Conservation (phyloP, 2,797 vertebrate species). For the Nannoperca obscura region DNA sequence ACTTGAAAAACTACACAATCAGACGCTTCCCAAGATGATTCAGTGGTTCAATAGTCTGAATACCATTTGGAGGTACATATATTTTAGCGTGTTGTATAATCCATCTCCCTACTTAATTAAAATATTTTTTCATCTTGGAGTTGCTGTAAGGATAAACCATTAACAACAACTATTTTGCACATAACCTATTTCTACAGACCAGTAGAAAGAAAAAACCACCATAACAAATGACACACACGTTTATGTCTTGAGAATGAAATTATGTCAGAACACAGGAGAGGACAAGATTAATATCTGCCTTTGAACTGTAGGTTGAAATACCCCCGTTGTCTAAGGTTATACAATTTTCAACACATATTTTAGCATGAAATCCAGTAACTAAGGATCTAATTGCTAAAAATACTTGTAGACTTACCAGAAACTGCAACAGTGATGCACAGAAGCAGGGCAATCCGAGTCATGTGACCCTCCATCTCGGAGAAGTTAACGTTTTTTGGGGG, state of each 20-base stretch:
- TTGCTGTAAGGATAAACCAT: slow-evolving; percentile 15
- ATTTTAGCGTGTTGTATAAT: slow-evolving; percentile 3
- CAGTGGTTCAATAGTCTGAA: slow-evolving; percentile 2
- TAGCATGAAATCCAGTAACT: neutral
- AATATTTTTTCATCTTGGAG: slow-evolving; percentile 14
- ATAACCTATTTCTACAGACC: slow-evolving; percentile 5
- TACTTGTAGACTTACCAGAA: slow-evolving; percentile 72
- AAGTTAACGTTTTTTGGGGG: slow-evolving; percentile 8
- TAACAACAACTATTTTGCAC: slow-evolving; percentile 17
- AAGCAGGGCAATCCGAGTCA: slow-evolving; percentile 54
- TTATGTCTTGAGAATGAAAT: slow-evolving; percentile 29
- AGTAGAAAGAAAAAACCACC: neutral
- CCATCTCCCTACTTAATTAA: slow-evolving; percentile 12
- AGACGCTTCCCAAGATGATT: slow-evolving; percentile 17
- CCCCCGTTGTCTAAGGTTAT: neutral
- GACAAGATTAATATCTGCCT: slow-evolving; percentile 30
- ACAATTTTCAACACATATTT: neutral
- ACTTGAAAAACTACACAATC: slow-evolving; percentile 17
- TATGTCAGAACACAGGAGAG: slow-evolving; percentile 11
- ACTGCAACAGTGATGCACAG: slow-evolving; percentile 63
- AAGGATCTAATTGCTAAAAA: slow-evolving; percentile 1
- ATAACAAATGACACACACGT: neutral
- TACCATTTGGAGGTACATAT: neutral
- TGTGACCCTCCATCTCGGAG: slow-evolving; percentile 73
- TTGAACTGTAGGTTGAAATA: slow-evolving; percentile 35